A percentile compares a stretch with the other conserved stretches of the same genome.
Conservation (phyloP, 2,113 vertebrate genomes). For the Tetrax tetrax region DNA sequence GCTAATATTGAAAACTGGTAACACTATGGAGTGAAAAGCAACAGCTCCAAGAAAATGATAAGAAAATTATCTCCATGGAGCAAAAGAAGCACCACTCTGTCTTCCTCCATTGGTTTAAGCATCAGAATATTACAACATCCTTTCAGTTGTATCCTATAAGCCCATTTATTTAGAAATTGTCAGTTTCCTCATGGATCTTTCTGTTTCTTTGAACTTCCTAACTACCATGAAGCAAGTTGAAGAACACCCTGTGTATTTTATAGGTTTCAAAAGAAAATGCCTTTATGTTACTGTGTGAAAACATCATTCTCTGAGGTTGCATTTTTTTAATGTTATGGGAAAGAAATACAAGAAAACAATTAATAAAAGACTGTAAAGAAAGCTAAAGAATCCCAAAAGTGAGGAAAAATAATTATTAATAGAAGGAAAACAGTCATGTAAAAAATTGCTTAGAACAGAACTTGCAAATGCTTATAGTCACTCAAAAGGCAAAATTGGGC, state of each 20-base stretch:
- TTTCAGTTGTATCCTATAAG: not conserved
- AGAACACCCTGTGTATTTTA: not conserved
- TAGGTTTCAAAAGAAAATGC: not conserved
- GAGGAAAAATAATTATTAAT: not conserved
- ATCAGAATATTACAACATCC: not conserved
- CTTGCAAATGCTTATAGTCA: not conserved
- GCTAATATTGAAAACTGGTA: not conserved
- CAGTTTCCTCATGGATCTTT: not conserved
- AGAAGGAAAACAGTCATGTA: not conserved
- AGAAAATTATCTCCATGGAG: not conserved
- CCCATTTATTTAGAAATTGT: not conserved
- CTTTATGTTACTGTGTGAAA: not conserved
- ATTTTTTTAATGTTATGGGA: not conserved
- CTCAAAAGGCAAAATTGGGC: not conserved
- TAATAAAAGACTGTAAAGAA: not conserved
- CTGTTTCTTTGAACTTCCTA: not conserved
- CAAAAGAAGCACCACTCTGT: not conserved
- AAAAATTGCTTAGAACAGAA: not conserved
- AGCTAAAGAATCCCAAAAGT: not conserved
- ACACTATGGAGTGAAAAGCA: not conserved
- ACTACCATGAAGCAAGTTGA: not conserved
- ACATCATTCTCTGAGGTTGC: not conserved
- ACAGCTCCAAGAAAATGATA: not conserved
- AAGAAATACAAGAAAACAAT: not conserved
- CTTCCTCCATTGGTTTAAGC: not conserved